phyloP scores from a whole-genome alignment of 2,113 vertebrate species.

The Trichechus manatus region DNA sequence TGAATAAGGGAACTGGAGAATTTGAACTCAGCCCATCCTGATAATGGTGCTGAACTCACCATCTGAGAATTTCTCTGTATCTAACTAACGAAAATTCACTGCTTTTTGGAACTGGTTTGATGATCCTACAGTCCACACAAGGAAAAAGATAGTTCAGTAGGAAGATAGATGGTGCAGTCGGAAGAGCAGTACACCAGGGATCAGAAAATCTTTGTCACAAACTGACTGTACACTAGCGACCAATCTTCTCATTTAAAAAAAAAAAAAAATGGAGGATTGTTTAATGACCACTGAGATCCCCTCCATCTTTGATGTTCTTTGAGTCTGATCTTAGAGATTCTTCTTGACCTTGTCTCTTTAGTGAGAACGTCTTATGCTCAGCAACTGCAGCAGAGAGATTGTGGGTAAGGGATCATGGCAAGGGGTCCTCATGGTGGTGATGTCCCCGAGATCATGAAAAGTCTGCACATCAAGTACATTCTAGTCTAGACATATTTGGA shows the following conservation, averaged over 20 bases:
- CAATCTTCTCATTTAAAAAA: neutral
- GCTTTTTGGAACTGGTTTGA: neutral
- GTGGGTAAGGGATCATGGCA: neutral
- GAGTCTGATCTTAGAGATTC: neutral
- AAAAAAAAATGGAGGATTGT: neutral
- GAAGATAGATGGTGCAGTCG: neutral
- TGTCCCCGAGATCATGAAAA: neutral
- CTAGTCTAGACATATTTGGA: neutral
- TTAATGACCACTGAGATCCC: neutral
- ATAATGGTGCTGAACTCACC: neutral
- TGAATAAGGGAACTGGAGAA: neutral
- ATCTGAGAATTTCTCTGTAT: neutral
- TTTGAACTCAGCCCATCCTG: neutral
- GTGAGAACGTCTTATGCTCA: neutral
- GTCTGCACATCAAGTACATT: neutral
- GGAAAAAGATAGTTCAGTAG: neutral
- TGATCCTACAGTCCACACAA: neutral
- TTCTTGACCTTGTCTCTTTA: neutral
- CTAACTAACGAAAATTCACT: neutral
- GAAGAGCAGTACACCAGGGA: neutral
- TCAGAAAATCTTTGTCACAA: neutral
- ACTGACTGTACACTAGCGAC: neutral
- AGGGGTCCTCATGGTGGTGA: neutral
- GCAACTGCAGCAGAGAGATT: neutral
- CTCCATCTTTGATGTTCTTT: neutral